Evolutionary conservation across 2,113 vertebrate genomes (phyloP).

Genomic region (Neopipo cinnamomea): DNA sequence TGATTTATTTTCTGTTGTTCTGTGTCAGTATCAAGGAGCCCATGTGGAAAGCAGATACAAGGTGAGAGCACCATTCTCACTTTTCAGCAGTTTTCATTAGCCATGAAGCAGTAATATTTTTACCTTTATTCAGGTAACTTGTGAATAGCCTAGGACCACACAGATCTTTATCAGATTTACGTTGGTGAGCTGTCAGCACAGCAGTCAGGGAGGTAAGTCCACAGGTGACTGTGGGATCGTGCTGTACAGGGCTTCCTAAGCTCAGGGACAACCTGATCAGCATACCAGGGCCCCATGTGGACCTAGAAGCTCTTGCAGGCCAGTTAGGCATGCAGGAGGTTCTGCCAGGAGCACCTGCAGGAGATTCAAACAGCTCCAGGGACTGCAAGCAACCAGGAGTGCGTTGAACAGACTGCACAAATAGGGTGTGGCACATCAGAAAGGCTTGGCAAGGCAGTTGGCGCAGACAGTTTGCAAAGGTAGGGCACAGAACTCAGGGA

Average conservation of each 20-base stretch:
- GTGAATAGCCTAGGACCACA: background rate
- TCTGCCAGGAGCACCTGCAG: background rate
- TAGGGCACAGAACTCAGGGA: background rate
- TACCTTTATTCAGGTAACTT: background rate
- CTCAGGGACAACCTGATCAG: background rate
- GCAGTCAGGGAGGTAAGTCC: background rate
- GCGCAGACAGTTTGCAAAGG: background rate
- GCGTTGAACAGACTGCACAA: background rate
- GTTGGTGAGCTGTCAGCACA: background rate
- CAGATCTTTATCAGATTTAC: background rate
- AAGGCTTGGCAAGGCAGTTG: fast-evolving
- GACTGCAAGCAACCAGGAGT: background rate
- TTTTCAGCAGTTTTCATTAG: background rate
- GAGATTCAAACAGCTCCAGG: background rate
- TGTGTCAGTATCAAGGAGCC: background rate
- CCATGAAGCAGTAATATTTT: background rate
- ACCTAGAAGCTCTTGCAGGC: background rate
- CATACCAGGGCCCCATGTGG: too few species aligned
- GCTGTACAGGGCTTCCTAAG: background rate
- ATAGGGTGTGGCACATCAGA: background rate
- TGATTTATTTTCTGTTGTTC: conserved; percentile 16
- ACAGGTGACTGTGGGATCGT: background rate
- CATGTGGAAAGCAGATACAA: background rate
- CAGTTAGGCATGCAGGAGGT: background rate
- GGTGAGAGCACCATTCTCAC: background rate